These are phyloP conservation scores for Odontomachus brunneus DNA, from an alignment of 1,140 invertebrate species.

Conservation along the genomic window DNA sequence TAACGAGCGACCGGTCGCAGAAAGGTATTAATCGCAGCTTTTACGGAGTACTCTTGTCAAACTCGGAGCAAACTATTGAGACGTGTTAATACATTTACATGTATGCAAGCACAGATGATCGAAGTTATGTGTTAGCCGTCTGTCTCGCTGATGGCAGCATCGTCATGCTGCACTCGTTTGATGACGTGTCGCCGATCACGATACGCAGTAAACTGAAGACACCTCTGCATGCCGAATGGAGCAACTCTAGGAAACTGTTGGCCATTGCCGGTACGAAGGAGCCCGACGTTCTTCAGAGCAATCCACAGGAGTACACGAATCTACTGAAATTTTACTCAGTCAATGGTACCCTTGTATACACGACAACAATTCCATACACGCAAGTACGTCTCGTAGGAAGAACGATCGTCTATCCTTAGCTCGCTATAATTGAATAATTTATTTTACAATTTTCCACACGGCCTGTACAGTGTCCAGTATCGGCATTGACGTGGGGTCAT, in stretches of 20 bases:
- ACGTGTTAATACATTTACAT: conserved; percentile 28
- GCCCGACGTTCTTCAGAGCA: conserved; percentile 76
- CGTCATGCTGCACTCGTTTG: conserved; percentile 95
- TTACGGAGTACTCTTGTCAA: neutral
- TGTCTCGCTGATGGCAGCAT: conserved; percentile 95
- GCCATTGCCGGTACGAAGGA: conserved; percentile 94
- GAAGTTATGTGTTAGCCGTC: conserved; percentile 93
- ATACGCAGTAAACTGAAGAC: conserved; percentile 93
- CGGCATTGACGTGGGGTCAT: conserved; percentile 98
- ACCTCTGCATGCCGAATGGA: conserved; percentile 96
- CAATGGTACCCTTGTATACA: conserved; percentile 90
- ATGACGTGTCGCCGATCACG: conserved; percentile 95
- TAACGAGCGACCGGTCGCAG: conserved; percentile 83
- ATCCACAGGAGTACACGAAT: conserved; percentile 88
- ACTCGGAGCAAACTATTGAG: neutral
- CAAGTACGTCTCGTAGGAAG: conserved; percentile 85
- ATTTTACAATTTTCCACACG: conserved; percentile 34
- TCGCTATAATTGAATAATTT: conserved; percentile 9
- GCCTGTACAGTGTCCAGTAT: conserved; percentile 91
- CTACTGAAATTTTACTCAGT: conserved; percentile 93
- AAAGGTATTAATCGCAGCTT: conserved; percentile 67
- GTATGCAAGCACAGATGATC: conserved; percentile 67
- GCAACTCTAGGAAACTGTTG: conserved; percentile 95
- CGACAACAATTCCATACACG: conserved; percentile 90
- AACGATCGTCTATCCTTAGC: neutral